phyloP scores from a whole-genome alignment of 2,888 invertebrate genomes.

The Willowsia nigromaculata region DNA sequence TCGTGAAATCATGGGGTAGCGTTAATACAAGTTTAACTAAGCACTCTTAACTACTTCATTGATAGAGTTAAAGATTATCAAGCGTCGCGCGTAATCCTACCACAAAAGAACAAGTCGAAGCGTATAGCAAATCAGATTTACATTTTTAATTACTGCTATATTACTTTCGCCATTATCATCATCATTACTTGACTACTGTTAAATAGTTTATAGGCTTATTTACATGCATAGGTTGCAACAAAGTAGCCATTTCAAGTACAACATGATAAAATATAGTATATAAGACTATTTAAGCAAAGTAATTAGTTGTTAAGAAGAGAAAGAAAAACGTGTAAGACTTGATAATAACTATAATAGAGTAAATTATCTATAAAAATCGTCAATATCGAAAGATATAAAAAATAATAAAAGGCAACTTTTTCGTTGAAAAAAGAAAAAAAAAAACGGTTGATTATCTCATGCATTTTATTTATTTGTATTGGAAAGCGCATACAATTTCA shows the following conservation, averaged over 20 bases:
- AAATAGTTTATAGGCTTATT: conserved; percentile 12
- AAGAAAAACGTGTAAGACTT: conserved; percentile 66
- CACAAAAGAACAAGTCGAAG: conserved; percentile 23
- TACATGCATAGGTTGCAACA: conserved; percentile 53
- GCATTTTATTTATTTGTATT: background rate
- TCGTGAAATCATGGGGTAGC: conserved; percentile 7
- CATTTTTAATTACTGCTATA: conserved; percentile 39
- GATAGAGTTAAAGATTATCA: background rate
- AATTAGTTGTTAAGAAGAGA: background rate
- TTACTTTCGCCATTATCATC: background rate
- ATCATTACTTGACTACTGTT: conserved; percentile 6
- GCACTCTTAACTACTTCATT: background rate
- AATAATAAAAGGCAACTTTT: conserved; percentile 22
- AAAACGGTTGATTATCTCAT: background rate
- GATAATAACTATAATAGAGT: conserved; percentile 38
- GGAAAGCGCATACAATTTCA: background rate
- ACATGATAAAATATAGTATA: conserved; percentile 29
- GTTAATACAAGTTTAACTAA: background rate
- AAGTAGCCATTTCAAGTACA: conserved; percentile 70
- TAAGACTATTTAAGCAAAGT: background rate
- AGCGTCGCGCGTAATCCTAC: background rate
- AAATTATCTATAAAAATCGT: conserved; percentile 5
- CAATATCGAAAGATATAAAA: conserved; percentile 18
- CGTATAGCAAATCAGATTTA: conserved; percentile 35
- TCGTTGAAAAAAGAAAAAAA: conserved; percentile 16